A percentile compares a stretch with the other conserved stretches of the same genome.
phyloP scores from a whole-genome alignment of 2,797 vertebrate species.

The Carcharodon carcharias region DNA sequence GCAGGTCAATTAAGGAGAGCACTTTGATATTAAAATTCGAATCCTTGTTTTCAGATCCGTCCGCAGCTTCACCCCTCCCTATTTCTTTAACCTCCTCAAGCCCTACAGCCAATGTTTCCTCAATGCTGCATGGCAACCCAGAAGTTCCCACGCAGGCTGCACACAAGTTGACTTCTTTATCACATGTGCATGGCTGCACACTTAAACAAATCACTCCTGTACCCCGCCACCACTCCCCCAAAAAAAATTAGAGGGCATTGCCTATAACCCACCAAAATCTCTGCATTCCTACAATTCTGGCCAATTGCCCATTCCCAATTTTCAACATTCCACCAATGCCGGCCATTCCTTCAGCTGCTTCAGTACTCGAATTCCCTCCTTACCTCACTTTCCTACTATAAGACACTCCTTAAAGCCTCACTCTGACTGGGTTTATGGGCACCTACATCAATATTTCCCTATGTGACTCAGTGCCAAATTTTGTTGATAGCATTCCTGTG shows the following conservation, averaged over 20 bases:
- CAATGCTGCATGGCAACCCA: background rate
- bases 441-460: background rate
- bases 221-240: too few relatives aligned
- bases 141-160: background rate
- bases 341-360: background rate
- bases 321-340: background rate
- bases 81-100: background rate
- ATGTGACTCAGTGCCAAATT: background rate
- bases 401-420: background rate
- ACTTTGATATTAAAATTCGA: background rate
- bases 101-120: background rate
- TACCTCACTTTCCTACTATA: background rate
- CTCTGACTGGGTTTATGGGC: background rate
- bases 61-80: background rate
- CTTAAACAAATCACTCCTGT: too few relatives aligned
- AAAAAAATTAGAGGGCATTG: too few relatives aligned
- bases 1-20: background rate
- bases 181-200: too few relatives aligned
- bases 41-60: background rate
- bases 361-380: background rate
- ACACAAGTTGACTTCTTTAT: too few relatives aligned
- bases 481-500: background rate
- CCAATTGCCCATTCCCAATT: background rate
- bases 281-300: background rate
- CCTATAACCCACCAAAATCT: too few relatives aligned